Conservation (phyloP, 1,140 invertebrate species). For the Globodera rostochiensis region DNA sequence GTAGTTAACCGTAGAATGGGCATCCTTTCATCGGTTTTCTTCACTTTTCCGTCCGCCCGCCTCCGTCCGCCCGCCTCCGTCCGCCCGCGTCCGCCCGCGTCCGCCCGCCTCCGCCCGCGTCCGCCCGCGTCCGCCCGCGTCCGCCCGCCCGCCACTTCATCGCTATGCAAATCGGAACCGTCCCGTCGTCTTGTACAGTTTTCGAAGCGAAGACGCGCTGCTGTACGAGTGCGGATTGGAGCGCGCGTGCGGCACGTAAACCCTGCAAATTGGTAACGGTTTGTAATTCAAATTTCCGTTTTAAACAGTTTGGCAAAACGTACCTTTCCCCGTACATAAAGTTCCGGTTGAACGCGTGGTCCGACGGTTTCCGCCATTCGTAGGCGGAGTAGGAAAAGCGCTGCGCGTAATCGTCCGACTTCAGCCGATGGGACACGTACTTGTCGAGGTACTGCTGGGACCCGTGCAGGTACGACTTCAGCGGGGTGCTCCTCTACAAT, state of each 20-base stretch:
- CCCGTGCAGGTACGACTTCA: slow-evolving; percentile 60
- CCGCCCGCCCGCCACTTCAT: not conserved
- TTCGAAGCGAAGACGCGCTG: slow-evolving; percentile 55
- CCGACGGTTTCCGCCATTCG: slow-evolving; percentile 64
- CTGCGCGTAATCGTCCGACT: slow-evolving; percentile 63
- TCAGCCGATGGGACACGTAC: slow-evolving; percentile 58
- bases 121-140: too few species aligned
- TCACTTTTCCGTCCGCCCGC: not conserved
- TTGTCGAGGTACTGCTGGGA: slow-evolving; percentile 62
- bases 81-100: not conserved
- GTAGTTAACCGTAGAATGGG: too few species aligned
- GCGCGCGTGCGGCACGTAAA: slow-evolving; percentile 56
- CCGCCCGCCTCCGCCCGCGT: not conserved
- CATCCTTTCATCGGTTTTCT: not conserved
- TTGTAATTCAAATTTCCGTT: not conserved
- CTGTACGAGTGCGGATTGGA: slow-evolving; percentile 61
- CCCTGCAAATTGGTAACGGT: slow-evolving; percentile 20
- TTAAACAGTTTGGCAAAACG: not conserved
- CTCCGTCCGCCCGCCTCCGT: not conserved
- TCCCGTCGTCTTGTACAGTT: slow-evolving; percentile 62
- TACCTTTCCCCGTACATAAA: slow-evolving; percentile 55
- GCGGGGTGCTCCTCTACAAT: slow-evolving; percentile 56
- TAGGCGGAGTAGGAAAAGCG: slow-evolving; percentile 55
- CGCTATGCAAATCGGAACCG: slow-evolving; percentile 56
- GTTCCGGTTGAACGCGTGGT: slow-evolving; percentile 63